These are phyloP conservation scores for Heterodera filipjevi DNA, from an alignment of 2,888 invertebrate genomes.

Conservation along the genomic window DNA sequence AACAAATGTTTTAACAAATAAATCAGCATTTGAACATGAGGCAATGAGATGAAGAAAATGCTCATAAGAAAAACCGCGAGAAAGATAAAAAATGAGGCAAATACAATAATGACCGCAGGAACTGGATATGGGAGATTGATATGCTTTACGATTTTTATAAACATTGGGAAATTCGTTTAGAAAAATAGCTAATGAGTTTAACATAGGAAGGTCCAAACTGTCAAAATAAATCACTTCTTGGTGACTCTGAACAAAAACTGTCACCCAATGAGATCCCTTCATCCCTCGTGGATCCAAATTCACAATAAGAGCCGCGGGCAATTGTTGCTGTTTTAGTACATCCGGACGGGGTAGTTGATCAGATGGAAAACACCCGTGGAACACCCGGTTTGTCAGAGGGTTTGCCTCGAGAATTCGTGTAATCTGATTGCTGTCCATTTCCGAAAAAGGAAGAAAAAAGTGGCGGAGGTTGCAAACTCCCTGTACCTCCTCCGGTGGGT, in stretches of 20 bases:
- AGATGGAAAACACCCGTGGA: conserved; percentile 27
- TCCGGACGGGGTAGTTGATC: background rate
- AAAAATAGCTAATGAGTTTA: background rate
- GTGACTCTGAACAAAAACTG: conserved; percentile 15
- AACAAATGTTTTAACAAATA: conserved; percentile 23
- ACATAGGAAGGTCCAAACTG: background rate
- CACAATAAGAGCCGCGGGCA: conserved; percentile 9
- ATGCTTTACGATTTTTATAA: background rate
- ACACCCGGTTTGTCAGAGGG: background rate
- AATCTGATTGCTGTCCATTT: conserved; percentile 13
- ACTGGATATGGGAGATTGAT: background rate
- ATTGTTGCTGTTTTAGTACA: background rate
- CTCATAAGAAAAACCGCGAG: background rate
- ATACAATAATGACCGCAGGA: background rate
- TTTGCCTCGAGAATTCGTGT: conserved; percentile 14
- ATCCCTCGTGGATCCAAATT: conserved; percentile 5
- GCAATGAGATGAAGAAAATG: background rate
- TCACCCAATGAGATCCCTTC: conserved; percentile 22
- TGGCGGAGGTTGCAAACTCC: no score
- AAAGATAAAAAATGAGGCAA: conserved; percentile 6
- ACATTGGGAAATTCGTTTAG: background rate
- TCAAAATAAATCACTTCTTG: conserved; percentile 19
- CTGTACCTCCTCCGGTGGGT: no score
- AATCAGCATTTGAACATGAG: background rate
- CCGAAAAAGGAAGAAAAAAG: background rate